These are phyloP conservation scores for Xanthia togata DNA, from an alignment of 2,888 invertebrate species.

Conservation along the genomic window DNA sequence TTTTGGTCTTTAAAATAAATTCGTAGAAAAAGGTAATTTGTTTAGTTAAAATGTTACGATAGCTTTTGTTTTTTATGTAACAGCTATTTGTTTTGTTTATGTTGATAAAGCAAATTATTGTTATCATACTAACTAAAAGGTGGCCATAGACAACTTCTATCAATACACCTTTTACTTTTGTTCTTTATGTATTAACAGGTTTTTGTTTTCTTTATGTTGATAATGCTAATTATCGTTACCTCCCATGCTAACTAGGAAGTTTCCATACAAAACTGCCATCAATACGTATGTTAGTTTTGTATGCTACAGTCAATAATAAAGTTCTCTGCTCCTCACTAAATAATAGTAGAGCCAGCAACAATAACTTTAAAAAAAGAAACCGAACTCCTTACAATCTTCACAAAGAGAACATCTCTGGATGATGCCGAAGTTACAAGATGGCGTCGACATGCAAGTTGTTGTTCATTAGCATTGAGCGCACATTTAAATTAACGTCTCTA, in stretches of 20 bases:
- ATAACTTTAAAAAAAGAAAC: slow-evolving; percentile 4
- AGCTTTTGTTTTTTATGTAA: slow-evolving; percentile 27
- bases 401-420: slow-evolving; percentile 11
- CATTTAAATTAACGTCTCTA: slow-evolving; percentile 47
- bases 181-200: slow-evolving; percentile 14
- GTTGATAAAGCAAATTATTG: slow-evolving; percentile 14
- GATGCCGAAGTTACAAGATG: slow-evolving; percentile 33
- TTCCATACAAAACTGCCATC: neutral
- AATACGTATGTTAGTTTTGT: neutral
- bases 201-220: slow-evolving; percentile 13
- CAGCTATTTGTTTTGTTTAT: slow-evolving; percentile 32
- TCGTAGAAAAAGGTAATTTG: slow-evolving; percentile 41
- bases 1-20: slow-evolving; percentile 56
- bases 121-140: neutral
- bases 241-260: neutral
- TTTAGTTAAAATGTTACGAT: slow-evolving; percentile 39
- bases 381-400: neutral
- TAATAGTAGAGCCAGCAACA: neutral
- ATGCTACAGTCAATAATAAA: neutral
- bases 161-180: slow-evolving; percentile 8
- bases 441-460: slow-evolving; percentile 36
- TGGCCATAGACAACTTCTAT: neutral
- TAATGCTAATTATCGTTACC: slow-evolving; percentile 2
- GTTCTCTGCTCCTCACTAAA: neutral
- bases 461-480: slow-evolving; percentile 42